A percentile compares a stretch with the other conserved stretches of the same genome.
Evolutionary conservation across 92 coral and sea anemone genomes (phyloP).

Genomic region (Metridium senile): DNA sequence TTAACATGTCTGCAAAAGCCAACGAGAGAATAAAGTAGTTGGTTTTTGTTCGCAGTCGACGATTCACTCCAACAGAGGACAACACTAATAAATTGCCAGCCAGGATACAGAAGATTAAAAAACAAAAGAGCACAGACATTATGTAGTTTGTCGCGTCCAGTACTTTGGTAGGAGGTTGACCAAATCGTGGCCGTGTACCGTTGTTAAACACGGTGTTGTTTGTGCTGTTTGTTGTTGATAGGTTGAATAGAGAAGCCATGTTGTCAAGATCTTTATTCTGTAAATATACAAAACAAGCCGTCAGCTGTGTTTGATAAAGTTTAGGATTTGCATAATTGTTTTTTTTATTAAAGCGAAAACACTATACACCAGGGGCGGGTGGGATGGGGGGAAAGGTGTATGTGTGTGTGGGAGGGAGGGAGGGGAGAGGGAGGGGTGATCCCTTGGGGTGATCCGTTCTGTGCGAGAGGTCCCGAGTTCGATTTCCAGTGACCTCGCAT

Average conservation of each 20-base stretch:
- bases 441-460: too few relatives aligned
- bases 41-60: constrained; percentile 76
- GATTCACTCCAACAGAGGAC: constrained; percentile 73
- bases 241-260: background rate
- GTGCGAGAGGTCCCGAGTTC: too few relatives aligned
- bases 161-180: background rate
- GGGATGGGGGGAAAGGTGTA: too few relatives aligned
- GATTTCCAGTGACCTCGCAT: too few relatives aligned
- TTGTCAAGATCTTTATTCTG: background rate
- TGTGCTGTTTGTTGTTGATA: background rate
- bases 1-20: constrained; percentile 73
- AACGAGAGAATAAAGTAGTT: constrained; percentile 76
- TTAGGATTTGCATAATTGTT: too few relatives aligned
- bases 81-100: constrained; percentile 77
- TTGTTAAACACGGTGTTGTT: constrained; percentile 13
- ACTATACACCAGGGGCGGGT: too few relatives aligned
- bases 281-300: background rate
- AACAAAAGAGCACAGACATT: constrained; percentile 48
- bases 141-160: constrained; percentile 21
- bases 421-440: too few relatives aligned
- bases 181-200: background rate
- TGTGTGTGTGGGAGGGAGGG: too few relatives aligned
- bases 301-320: background rate
- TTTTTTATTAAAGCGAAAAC: too few relatives aligned
- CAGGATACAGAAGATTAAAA: constrained; percentile 56